Evolutionary conservation across 2,113 vertebrate genomes (phyloP), one percentile per base, ranked within the genome.

Genomic region (Piaya cayana): DNA sequence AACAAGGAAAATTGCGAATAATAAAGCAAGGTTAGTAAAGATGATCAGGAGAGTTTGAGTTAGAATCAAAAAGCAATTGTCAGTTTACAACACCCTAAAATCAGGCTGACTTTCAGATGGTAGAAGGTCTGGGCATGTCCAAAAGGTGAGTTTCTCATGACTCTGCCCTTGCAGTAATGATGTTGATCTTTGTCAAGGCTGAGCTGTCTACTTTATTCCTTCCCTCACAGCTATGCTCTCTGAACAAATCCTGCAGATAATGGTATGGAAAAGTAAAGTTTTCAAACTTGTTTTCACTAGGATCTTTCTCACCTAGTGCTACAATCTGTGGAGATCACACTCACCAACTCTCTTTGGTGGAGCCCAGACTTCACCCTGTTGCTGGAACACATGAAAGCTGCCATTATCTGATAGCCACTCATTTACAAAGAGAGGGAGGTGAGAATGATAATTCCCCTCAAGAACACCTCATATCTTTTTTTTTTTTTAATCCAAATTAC

Each of bases 91-190:
- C 27, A 84, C 30, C 50, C 45, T 39, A 12, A 94, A 86, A 45
- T 80, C 47, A 65, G 23, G 23, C 16, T 39, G 67, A 23, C 8
- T 68, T 75, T 49, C 65, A 59, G 59, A 30, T 34, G 50, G 18
- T 58, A 62, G 20, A 12, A 45, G 29, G 45, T 7, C 74, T 58
- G 39, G 52, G 2, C 17, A 6, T 16, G 72, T 37, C 80, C 56
- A 67, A 47, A 5, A 53, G 37, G 19, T 19, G 58, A 85, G 86
- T 67, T 95, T 91, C 91, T 95, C 87, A 90, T 79, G 78, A 17
- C 74, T 92, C 47, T 72, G n/a, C 29, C 34, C 17, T 16, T 8
- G 5, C 18, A 11, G 43, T 11, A 60, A 26, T 0, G 12, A 64
- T n/a, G 69, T n/a, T 2, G n/a, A 95, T 92, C 30, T 71, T 95